Base-by-base conservation (phyloP, 30 jellyfish, hydroid and myxozoan species). In the Nemopilema nomurai region DNA sequence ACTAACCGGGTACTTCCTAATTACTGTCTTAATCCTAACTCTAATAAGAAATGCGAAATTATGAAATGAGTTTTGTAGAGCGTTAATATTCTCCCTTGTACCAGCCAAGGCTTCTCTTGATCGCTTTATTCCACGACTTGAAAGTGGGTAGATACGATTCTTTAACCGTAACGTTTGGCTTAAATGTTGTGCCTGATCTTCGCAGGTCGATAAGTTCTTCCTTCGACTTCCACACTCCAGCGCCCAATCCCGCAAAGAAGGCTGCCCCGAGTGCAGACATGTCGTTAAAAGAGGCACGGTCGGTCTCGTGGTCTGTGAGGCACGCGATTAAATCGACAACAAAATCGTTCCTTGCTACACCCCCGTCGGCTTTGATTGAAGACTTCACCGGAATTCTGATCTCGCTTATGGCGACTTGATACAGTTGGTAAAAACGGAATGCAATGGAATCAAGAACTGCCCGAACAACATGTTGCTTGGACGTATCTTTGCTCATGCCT, bases 381-480 rank as follows among this genome's bases (percentile, higher is more conserved):
- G 95, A 68, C 31, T 75, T 86, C 31, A 86, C 89, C 8, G 95
- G 89, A 0, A 78, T 33, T 17, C 85, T 18, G n/a, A 86, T 86
- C 72, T 78, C 89, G 29, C 53, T 74, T 1, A 76, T 25, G 33
- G 73, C 86, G 3, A 77, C 25, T 67, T 86, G 95, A 77, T 86
- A 86, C 22, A 76, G 89, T 26, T 76, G 89, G 62, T 69, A 76
- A 74, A 80, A 75, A 63, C 91, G 73, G 72, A 94, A 94, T 18
- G 97, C 97, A 69, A 94, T 75, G 50, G 96, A 90, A 67, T 94
- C 99, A 16, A 89, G 72, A n/a, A 94, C 93, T 8, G 99, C 99
- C 52, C 97, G 88, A 52, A 86, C 91, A 50, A 94, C 67, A 49
- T 94, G 96, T 17, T 29, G 80, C 77, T 68, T 84, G 3, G 91